A percentile compares a stretch with the other conserved stretches of the same genome.
These are phyloP conservation scores for Megaceryle alcyon DNA, from an alignment of 2,797 vertebrate species.

Conservation along the genomic window DNA sequence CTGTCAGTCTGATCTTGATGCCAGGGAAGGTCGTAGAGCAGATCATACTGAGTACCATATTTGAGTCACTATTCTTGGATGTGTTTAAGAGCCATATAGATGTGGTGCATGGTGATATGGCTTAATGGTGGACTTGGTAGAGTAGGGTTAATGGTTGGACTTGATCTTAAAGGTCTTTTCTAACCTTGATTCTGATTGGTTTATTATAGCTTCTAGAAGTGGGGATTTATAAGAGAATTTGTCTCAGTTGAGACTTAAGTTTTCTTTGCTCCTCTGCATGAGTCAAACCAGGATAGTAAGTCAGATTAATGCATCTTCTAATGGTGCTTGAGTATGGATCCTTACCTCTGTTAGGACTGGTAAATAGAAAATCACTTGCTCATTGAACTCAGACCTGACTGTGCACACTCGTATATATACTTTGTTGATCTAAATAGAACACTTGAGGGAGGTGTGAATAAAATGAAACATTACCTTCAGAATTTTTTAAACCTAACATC, in stretches of 20 bases:
- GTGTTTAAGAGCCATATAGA: too few relatives aligned
- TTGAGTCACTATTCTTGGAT: too few relatives aligned
- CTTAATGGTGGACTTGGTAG: too few relatives aligned
- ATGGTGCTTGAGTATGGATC: neutral
- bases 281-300: neutral
- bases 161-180: too few relatives aligned
- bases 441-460: neutral
- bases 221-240: neutral
- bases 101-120: too few relatives aligned
- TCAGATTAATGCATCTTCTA: neutral
- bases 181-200: neutral
- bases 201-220: neutral
- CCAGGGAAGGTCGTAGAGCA: too few relatives aligned
- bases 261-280: neutral
- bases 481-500: neutral
- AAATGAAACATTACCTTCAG: neutral
- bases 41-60: too few relatives aligned
- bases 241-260: neutral
- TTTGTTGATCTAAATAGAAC: neutral
- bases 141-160: too few relatives aligned
- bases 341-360: neutral
- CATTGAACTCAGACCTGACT: neutral
- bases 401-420: fast-evolving
- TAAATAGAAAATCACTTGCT: neutral
- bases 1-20: too few relatives aligned